Base-by-base conservation (phyloP, 1,140 invertebrate species). In the Carcinoscorpius rotundicauda region DNA sequence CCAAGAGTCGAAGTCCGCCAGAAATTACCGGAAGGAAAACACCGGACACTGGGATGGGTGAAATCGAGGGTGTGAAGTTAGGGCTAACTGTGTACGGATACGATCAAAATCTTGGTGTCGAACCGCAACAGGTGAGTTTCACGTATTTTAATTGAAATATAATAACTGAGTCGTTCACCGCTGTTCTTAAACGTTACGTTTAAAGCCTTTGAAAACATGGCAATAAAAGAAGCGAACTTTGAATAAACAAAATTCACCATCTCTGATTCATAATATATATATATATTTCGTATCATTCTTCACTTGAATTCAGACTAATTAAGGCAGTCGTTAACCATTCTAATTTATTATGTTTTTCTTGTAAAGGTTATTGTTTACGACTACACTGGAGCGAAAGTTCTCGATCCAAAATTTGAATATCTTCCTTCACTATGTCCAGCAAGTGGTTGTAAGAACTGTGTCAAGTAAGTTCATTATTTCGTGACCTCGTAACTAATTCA, bases 1-100 rank as follows among this genome's bases (percentile, higher is more conserved):
- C 71, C 6, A 63, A 68, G 4, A 65, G 65, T 29, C 66, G 73
- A 50, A 73, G 73, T 53, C 71, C 72, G 3, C 60, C 51, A n/a
- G 62, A 58, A 3, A 55, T 69, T 5, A 58, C 60, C 5, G 72
- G 70, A 11, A 60, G 66, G 11, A 66, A 64, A 55, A 62, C 64
- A 6, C 9, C n/a, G 4, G 51, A 58, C 4, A 64, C 64, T 4
- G 62, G 58, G 4, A 66, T 62, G 49, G 66, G 66, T 2, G 66
- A 68, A 29, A 60, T 71, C 49, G 64, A 66, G 9, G 66, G 66
- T 6, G 60, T 69, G 49, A 61, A 66, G 50, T 10, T 69, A 5
- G 68, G 66, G 50, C 53, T 71, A 3, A 68, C 61, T 49, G 52
- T 57, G 3, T 67, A 64, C 60, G 50, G 51, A 3, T 64, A 61